These are phyloP conservation scores for Drosophila rellima DNA, from an alignment of 2,888 invertebrate genomes.

Conservation along the genomic window DNA sequence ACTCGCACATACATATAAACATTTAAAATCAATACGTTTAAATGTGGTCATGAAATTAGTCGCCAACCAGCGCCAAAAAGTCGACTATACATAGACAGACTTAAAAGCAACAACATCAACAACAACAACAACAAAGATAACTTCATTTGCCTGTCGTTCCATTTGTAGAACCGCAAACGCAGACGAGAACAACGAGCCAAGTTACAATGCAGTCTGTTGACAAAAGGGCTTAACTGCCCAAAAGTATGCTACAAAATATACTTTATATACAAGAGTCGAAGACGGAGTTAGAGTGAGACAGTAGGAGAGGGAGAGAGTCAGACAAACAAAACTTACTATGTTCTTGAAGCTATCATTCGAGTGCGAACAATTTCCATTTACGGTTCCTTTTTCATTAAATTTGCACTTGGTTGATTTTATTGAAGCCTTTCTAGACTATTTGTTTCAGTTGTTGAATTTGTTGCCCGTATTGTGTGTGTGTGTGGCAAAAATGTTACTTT, in stretches of 20 bases:
- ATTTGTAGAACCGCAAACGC: constrained; percentile 32
- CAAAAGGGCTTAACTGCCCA: constrained; percentile 67
- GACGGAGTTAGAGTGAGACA: not conserved
- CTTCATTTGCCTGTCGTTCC: constrained; percentile 11
- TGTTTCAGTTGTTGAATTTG: constrained; percentile 25
- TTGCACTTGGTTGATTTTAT: constrained; percentile 61
- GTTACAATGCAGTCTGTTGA: constrained; percentile 60
- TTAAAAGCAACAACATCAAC: constrained; percentile 42
- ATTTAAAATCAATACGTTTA: constrained; percentile 83
- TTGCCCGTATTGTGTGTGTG: constrained; percentile 7
- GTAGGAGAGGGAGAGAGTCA: not conserved
- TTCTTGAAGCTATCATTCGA: not conserved
- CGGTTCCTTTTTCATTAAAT: constrained; percentile 58
- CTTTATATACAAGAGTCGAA: constrained; percentile 14
- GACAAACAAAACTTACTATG: constrained; percentile 25
- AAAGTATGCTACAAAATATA: constrained; percentile 56
- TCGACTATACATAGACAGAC: constrained; percentile 55
- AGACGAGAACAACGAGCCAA: constrained; percentile 41
- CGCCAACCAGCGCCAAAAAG: constrained; percentile 71
- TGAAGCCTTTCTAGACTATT: constrained; percentile 21
- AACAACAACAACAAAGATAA: constrained; percentile 12
- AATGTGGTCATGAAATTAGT: constrained; percentile 78
- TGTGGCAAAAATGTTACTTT: constrained; percentile 14
- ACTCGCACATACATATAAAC: not conserved
- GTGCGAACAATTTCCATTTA: constrained; percentile 52